Conservation (phyloP, 1,140 invertebrate species). For the Triops longicaudatus region DNA sequence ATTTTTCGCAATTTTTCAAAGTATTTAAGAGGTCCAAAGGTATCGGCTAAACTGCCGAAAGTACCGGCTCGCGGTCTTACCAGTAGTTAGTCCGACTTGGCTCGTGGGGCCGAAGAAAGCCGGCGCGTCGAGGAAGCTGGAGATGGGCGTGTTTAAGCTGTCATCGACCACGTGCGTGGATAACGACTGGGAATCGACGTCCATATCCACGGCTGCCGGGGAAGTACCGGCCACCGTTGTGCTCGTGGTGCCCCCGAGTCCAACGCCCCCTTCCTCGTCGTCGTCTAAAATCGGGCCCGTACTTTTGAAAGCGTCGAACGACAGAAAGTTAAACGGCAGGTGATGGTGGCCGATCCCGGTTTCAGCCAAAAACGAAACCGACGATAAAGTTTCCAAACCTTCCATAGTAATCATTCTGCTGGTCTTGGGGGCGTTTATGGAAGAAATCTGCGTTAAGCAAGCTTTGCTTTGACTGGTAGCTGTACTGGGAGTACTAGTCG, state of each 20-base stretch:
- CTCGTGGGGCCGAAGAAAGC: slow-evolving; percentile 67
- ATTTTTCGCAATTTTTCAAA: too few relatives aligned
- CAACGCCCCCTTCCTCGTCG: slow-evolving; percentile 7
- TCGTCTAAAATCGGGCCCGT: neutral
- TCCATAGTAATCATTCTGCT: slow-evolving; percentile 26
- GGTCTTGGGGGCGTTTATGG: neutral
- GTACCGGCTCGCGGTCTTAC: slow-evolving; percentile 42
- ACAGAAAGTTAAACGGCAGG: slow-evolving; percentile 15
- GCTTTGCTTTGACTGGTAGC: neutral
- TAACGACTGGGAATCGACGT: neutral
- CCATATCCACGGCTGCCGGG: neutral
- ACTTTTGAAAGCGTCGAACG: slow-evolving; percentile 26
- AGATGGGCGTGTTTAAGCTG: slow-evolving; percentile 62
- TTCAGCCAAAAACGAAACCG: slow-evolving; percentile 21
- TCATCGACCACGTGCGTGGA: slow-evolving; percentile 18
- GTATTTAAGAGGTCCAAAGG: too few relatives aligned
- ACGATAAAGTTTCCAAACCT: slow-evolving; percentile 26
- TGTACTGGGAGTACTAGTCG: too few relatives aligned
- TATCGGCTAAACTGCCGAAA: too few relatives aligned
- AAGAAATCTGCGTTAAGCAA: neutral
- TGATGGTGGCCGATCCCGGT: slow-evolving; percentile 22
- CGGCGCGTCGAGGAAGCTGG: slow-evolving; percentile 59
- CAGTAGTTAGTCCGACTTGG: slow-evolving; percentile 74
- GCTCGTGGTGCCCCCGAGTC: neutral
- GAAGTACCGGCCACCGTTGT: neutral